A percentile compares a stretch with the other conserved stretches of the same genome.
Evolutionary conservation across 2,113 vertebrate species (phyloP).

Genomic region (Tetrax tetrax): DNA sequence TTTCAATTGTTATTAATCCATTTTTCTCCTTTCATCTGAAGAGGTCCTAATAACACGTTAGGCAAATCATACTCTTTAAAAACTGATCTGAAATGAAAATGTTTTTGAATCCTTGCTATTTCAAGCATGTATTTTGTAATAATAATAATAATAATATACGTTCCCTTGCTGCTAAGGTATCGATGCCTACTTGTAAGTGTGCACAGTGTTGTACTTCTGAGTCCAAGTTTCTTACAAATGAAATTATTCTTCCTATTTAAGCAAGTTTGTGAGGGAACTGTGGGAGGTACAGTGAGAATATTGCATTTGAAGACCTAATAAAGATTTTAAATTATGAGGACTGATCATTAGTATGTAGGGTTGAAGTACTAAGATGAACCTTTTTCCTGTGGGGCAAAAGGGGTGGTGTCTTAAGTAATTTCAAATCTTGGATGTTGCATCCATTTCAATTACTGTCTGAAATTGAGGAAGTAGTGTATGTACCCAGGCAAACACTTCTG

Average conservation of each 20-base stretch:
- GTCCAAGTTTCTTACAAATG: not conserved
- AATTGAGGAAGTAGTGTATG: not conserved
- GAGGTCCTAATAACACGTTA: slow-evolving; percentile 58
- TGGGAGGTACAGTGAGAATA: not conserved
- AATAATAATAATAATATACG: not conserved
- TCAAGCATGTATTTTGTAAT: not conserved
- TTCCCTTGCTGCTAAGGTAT: not conserved
- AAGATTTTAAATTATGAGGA: not conserved
- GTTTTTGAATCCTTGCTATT: slow-evolving; percentile 26
- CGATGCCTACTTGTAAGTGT: not conserved
- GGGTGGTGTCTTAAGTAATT: not conserved
- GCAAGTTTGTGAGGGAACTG: not conserved
- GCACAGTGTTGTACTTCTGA: not conserved
- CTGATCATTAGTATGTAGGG: not conserved
- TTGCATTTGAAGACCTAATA: not conserved
- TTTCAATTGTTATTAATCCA: slow-evolving; percentile 70
- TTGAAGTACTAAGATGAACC: not conserved
- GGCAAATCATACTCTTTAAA: slow-evolving; percentile 37
- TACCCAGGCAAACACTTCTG: not conserved
- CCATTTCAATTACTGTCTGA: not conserved
- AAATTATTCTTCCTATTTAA: not conserved
- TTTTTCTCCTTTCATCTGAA: slow-evolving; percentile 60
- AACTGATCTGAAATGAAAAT: slow-evolving; percentile 50
- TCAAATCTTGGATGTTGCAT: not conserved
- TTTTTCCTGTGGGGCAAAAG: not conserved